Conservation (phyloP, 2,113 vertebrate species). For the Marcusenius ussheri region DNA sequence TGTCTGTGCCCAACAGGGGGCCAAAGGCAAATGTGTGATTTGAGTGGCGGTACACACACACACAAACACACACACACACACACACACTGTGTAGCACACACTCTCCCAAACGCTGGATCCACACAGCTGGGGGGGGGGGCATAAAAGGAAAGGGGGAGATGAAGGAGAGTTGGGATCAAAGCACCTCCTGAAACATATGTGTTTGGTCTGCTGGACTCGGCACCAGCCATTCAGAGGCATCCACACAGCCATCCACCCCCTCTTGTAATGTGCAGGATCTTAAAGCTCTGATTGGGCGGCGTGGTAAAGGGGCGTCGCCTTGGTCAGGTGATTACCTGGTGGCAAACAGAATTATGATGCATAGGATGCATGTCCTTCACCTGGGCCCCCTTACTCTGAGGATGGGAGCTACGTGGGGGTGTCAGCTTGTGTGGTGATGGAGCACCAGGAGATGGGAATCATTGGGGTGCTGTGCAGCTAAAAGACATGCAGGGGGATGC, state of each 20-base stretch:
- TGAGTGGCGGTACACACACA: background rate
- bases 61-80: background rate
- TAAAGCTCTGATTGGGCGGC: background rate
- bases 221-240: background rate
- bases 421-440: background rate
- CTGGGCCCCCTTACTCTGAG: background rate
- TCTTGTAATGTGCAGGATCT: background rate
- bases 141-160: background rate
- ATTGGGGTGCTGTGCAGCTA: background rate
- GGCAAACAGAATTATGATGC: background rate
- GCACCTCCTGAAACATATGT: background rate
- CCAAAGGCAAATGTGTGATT: background rate
- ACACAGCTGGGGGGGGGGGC: background rate
- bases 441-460: background rate
- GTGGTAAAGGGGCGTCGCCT: background rate
- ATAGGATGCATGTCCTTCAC: background rate
- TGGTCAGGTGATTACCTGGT: background rate
- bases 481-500: background rate
- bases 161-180: background rate
- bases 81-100: background rate
- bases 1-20: background rate
- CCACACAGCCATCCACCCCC: background rate
- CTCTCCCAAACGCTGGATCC: background rate
- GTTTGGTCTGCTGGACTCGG: background rate
- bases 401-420: background rate